These are phyloP conservation scores for Pedionomus torquatus DNA, from an alignment of 2,113 vertebrate species.

Conservation along the genomic window DNA sequence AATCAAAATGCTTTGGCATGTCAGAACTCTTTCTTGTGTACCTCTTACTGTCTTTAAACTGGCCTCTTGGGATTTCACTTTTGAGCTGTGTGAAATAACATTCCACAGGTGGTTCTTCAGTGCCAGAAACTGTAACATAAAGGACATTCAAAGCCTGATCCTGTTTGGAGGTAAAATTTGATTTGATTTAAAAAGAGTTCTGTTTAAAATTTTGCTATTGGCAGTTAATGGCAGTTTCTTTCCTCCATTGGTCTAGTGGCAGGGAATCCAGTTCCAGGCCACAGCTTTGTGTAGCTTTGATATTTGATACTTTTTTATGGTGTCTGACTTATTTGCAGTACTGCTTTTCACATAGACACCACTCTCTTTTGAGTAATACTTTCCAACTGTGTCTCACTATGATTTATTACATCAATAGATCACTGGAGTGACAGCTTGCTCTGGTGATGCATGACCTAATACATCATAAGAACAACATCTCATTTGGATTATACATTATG, in stretches of 20 bases:
- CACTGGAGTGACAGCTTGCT: slow-evolving; percentile 59
- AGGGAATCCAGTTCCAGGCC: slow-evolving; percentile 7
- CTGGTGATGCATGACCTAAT: slow-evolving; percentile 73
- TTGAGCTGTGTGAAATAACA: background rate
- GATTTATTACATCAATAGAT: slow-evolving; percentile 72
- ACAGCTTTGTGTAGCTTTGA: background rate
- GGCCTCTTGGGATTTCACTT: background rate
- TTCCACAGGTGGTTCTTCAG: background rate
- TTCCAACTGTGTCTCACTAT: slow-evolving; percentile 54
- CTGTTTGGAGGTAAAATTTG: background rate
- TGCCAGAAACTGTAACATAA: background rate
- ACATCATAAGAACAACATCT: slow-evolving; percentile 70
- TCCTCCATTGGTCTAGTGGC: background rate
- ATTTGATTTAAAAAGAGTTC: background rate
- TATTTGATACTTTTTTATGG: background rate
- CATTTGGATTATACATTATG: slow-evolving; percentile 41
- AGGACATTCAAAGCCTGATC: background rate
- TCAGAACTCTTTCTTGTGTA: background rate
- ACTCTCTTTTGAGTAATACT: slow-evolving; percentile 55
- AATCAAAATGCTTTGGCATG: background rate
- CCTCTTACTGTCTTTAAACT: background rate
- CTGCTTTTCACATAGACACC: slow-evolving; percentile 34
- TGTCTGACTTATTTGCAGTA: slow-evolving; percentile 33
- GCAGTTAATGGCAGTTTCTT: background rate
- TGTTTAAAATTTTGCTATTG: background rate